These are phyloP conservation scores for Musca domestica DNA, from an alignment of 1,140 invertebrate species.

Conservation along the genomic window DNA sequence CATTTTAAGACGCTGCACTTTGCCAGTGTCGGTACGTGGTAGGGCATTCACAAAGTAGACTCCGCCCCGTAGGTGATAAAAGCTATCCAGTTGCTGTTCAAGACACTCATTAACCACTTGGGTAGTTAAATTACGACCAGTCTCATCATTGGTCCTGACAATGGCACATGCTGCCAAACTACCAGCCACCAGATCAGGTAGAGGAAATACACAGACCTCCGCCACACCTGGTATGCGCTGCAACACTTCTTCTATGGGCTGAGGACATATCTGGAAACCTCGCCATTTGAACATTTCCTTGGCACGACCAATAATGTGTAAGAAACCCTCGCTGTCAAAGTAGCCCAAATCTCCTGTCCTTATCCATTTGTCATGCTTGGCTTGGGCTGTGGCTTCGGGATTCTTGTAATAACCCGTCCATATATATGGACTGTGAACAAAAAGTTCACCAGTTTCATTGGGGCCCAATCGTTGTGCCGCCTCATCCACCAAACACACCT, in stretches of 20 bases:
- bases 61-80: conserved; percentile 68
- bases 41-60: conserved; percentile 61
- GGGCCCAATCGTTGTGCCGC: conserved; percentile 54
- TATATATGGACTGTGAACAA: conserved; percentile 55
- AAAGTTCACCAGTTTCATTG: conserved; percentile 60
- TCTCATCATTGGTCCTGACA: conserved; percentile 43
- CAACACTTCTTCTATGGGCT: conserved; percentile 38
- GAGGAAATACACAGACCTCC: conserved; percentile 42
- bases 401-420: conserved; percentile 61
- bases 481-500: conserved; percentile 37
- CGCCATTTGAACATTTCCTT: conserved; percentile 75
- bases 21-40: conserved; percentile 68
- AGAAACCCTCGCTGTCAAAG: conserved; percentile 63
- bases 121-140: conserved; percentile 56
- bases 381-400: conserved; percentile 61
- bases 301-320: conserved; percentile 68
- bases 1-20: conserved; percentile 63
- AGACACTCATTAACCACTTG: conserved; percentile 64
- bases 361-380: conserved; percentile 62
- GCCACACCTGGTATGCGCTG: conserved; percentile 30
- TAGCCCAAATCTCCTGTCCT: conserved; percentile 71
- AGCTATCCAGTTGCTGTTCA: conserved; percentile 63
- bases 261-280: conserved; percentile 46
- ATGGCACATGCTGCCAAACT: conserved; percentile 45
- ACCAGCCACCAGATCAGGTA: conserved; percentile 59